These are phyloP conservation scores for Corynorhinus townsendii DNA, from an alignment of 2,113 vertebrate genomes.

Conservation along the genomic window DNA sequence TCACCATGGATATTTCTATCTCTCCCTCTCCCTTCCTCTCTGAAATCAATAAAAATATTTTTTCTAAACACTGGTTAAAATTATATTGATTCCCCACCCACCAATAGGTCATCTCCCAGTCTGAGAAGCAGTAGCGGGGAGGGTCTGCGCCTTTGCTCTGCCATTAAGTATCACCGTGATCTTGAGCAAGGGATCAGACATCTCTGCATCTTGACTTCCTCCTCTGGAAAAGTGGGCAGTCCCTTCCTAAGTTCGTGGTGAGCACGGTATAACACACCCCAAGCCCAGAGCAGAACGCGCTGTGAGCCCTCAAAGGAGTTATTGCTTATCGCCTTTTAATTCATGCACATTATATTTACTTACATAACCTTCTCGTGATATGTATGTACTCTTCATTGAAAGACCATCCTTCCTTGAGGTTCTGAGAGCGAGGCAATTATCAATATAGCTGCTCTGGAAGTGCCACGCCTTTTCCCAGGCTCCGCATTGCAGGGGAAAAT, in stretches of 20 bases:
- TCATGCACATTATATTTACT: background rate
- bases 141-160: background rate
- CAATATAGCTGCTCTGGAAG: background rate
- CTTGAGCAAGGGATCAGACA: background rate
- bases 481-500: background rate
- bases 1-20: too few species aligned
- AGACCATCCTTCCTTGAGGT: background rate
- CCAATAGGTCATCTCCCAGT: background rate
- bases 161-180: background rate
- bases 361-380: background rate
- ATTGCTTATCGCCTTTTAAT: background rate
- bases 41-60: too few species aligned
- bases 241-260: background rate
- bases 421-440: background rate
- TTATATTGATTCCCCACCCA: background rate
- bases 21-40: too few species aligned
- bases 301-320: background rate
- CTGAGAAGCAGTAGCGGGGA: background rate
- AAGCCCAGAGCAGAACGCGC: background rate
- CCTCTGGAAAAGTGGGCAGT: background rate
- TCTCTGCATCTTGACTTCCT: background rate
- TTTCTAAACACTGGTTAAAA: background rate
- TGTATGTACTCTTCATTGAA: background rate
- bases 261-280: accelerated
- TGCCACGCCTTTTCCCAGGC: background rate